Evolutionary conservation across 2,113 vertebrate species (phyloP), one percentile per base, ranked within the genome.

Genomic region (Saguinus imperator): DNA sequence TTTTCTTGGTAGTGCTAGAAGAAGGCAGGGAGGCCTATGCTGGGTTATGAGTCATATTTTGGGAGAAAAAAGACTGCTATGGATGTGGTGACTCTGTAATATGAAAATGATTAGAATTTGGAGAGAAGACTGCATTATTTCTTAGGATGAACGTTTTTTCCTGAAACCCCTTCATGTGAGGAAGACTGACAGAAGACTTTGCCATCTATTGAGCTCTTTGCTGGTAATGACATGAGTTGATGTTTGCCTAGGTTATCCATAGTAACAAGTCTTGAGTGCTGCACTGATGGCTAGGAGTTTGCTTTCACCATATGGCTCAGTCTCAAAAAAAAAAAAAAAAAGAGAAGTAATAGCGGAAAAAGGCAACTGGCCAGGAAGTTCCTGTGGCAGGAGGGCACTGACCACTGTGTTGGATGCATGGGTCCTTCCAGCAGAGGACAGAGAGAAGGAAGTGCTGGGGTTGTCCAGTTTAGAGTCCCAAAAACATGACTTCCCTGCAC

Each of bases 71-170:
- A 85, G 76, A 83, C 37, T 50, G n/a, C 43, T 81, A 48, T 16
- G 37, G 68, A 94, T 64, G 32, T 90, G 55, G 43, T 77, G 58
- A 82, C 57, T 95, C 25, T 81, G 57, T 32, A 76, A 61, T 35
- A 83, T n/a, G 45, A 57, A 92, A 79, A 96, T 79, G 25, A 52
- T 1, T 89, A 9, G 82, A 82, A 87, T 79, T 68, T 90, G 75
- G 68, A 97, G 84, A 92, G 64, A 27, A 37, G 61, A 89, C 3
- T 52, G 50, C 21, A 79, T 83, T 83, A 85, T 32, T 82, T 97
- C 86, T 72, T 72, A 96, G 76, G 76, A 83, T 87, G 43, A 76
- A 68, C 1, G 4, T 50, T 89, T 80, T 85, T 85, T 75, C 48
- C 35, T 92, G 80, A 87, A 91, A 93, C 87, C 1, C 21, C 10